A percentile compares a stretch with the other conserved stretches of the same genome.
Evolutionary conservation across 2,113 vertebrate genomes (phyloP).

Genomic region (Scytalopus superciliaris): DNA sequence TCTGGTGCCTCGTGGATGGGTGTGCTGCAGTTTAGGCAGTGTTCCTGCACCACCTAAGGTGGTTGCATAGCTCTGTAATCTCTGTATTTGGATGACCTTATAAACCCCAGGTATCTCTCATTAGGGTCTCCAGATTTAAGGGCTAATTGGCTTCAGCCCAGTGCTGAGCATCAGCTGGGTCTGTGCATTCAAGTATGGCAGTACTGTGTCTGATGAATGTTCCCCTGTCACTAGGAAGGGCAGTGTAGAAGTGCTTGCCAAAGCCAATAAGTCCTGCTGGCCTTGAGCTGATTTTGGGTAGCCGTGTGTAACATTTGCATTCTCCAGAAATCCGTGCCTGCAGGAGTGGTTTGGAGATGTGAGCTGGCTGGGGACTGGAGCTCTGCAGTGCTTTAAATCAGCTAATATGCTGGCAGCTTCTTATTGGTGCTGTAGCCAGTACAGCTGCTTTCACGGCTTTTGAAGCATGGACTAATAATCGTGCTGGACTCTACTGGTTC

Average conservation of each 20-base stretch:
- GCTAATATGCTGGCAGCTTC: background rate
- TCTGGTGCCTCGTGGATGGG: background rate
- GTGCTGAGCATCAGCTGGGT: background rate
- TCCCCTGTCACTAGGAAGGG: background rate
- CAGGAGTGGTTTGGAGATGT: background rate
- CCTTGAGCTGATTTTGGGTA: constrained; percentile 2
- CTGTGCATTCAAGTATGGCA: background rate
- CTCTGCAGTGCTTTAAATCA: constrained; percentile 49
- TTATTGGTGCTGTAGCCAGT: background rate
- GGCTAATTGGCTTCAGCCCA: background rate
- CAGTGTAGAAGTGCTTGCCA: background rate
- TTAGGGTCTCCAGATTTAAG: background rate
- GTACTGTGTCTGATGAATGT: background rate
- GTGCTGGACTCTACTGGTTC: background rate
- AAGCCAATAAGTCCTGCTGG: background rate
- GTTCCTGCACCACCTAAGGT: background rate
- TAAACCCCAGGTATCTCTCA: background rate
- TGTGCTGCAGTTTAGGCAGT: background rate
- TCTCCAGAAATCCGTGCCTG: background rate
- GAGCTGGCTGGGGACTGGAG: background rate
- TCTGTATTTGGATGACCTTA: background rate
- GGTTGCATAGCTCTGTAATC: background rate
- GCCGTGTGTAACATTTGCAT: background rate
- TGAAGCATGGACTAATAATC: background rate
- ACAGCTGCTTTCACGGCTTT: background rate